Conservation (phyloP, 2,113 vertebrate species). For the Thymallus thymallus region DNA sequence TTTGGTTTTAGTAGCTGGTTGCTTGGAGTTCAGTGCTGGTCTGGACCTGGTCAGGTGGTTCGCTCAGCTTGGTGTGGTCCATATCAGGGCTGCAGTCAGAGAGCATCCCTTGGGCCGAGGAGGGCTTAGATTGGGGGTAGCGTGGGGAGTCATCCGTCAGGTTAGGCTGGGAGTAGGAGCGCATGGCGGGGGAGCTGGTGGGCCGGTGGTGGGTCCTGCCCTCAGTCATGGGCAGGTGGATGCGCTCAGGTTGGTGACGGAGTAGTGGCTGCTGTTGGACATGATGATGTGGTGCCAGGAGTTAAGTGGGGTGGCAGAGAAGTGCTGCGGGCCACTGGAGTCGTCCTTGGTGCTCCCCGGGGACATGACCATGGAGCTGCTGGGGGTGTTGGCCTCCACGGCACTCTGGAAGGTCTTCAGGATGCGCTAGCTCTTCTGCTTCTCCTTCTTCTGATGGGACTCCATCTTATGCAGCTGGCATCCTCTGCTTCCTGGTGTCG, state of each 20-base stretch:
- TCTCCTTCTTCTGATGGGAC: conserved; percentile 80
- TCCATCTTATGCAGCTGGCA: conserved; percentile 75
- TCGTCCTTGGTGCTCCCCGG: conserved; percentile 67
- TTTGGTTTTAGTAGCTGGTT: conserved; percentile 48
- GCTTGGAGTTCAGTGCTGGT: conserved; percentile 59
- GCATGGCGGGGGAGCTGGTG: conserved; percentile 56
- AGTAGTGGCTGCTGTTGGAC: conserved; percentile 72
- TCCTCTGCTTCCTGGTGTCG: conserved; percentile 81
- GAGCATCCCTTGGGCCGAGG: conserved; percentile 56
- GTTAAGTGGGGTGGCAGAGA: conserved; percentile 77
- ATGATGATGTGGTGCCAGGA: conserved; percentile 77
- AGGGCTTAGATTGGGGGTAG: conserved; percentile 39
- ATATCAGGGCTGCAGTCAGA: conserved; percentile 58
- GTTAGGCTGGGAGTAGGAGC: conserved; percentile 73
- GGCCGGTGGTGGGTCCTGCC: conserved; percentile 37
- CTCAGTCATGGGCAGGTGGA: conserved; percentile 59
- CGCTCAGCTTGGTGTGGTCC: conserved; percentile 52
- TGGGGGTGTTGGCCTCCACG: conserved; percentile 74
- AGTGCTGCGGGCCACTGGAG: conserved; percentile 65
- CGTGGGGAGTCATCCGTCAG: conserved; percentile 42
- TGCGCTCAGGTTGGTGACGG: conserved; percentile 63
- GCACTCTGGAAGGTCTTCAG: conserved; percentile 79
- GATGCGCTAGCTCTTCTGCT: conserved; percentile 77
- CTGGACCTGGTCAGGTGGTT: conserved; percentile 70
- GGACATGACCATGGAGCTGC: conserved; percentile 74